Conservation (phyloP, 1,140 invertebrate genomes). For the Hylaeus anthracinus region DNA sequence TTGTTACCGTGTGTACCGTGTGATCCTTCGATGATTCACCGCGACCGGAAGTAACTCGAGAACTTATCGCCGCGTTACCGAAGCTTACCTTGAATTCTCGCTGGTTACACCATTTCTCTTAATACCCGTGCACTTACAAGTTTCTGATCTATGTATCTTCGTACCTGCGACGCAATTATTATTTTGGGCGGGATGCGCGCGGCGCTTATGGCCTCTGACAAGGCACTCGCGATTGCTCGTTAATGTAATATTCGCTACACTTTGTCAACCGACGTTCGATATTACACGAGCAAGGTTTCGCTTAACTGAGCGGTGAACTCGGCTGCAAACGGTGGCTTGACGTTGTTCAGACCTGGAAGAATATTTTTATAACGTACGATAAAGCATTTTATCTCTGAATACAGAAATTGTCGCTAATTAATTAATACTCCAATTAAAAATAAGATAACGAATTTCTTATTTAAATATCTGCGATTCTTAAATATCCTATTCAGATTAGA, state of each 20-base stretch:
- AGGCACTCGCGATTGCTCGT: neutral
- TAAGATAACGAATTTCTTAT: no score
- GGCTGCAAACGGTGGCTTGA: no score
- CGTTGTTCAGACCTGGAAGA: no score
- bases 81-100: constrained; percentile 7
- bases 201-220: neutral
- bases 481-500: no score
- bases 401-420: no score
- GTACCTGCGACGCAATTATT: neutral
- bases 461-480: no score
- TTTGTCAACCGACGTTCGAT: neutral
- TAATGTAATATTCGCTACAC: no score
- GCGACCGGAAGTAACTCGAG: neutral
- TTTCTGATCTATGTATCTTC: constrained; percentile 12
- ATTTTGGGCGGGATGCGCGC: neutral
- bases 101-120: constrained; percentile 3
- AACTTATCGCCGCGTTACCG: constrained; percentile 15
- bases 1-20: constrained; percentile 2
- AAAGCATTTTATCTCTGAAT: no score
- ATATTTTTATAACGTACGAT: no score
- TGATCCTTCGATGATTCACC: constrained; percentile 19
- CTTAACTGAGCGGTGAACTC: neutral
- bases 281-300: neutral
- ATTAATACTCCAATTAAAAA: no score
- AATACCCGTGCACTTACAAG: neutral